Base-by-base conservation (phyloP, 2,888 invertebrate species). In the Ornithoptera priamus region DNA sequence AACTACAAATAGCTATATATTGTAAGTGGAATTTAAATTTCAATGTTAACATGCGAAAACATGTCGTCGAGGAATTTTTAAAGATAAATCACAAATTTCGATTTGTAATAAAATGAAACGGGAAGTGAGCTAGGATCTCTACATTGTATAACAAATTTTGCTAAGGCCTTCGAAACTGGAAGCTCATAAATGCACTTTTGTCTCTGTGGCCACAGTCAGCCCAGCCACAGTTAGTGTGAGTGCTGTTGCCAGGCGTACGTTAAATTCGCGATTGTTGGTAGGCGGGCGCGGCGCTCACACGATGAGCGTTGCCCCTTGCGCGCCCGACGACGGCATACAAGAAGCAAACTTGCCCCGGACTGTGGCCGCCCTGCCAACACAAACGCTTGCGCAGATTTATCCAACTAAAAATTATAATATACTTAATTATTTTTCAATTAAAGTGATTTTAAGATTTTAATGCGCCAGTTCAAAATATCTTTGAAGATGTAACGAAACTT, bases 251-350 rank as follows among this genome's bases (percentile, higher is more conserved):
- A 90, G 86, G 90, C 87, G 85, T 85, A 85, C 82, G 84, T 83
- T 86, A 88, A 85, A 88, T 90, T 90, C 85, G 90, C 91, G 87
- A 90, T 89, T 88, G 90, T 89, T 86, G 75, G 81, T 82, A 84
- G 86, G 85, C 81, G 67, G 66, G 66, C 86, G 85, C 86, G 83
- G 79, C 87, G 89, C 89, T 91, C 91, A 90, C 91, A 91, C 91
- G 91, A 87, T 90, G 90, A 90, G 81, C 91, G 84, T 91, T 91
- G 91, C 90, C 91, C 90, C 85, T 88, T 61, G 61, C 61, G 60
- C 61, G 61, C 42, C 57, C 62, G 53, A 65, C 53, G 67, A 63
- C 42, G 50, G 67, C 46, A 61, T 67, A 20, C 56, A 53, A 36
- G 59, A 56, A 63, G 70, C 36, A 83, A 78, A 78, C 77, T 17